Conservation (phyloP, 2,797 vertebrate genomes). For the Intellagama lesueurii region DNA sequence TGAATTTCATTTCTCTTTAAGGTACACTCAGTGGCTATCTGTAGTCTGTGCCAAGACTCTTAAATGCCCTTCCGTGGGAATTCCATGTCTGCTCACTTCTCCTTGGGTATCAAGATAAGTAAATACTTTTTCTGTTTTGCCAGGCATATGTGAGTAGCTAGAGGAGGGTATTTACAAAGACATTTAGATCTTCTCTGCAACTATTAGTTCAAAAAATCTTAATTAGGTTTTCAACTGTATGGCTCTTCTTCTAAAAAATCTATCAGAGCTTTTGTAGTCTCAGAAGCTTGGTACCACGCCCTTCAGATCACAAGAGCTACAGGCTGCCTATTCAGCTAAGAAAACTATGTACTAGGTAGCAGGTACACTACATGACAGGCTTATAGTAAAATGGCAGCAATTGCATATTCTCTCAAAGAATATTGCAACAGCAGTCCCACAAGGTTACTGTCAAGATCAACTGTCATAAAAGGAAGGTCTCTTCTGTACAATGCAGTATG, state of each 20-base stretch:
- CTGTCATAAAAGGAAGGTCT: background rate
- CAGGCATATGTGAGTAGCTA: background rate
- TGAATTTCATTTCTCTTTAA: background rate
- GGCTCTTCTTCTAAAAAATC: background rate
- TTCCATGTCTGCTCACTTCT: background rate
- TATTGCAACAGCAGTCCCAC: background rate
- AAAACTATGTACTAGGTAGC: background rate
- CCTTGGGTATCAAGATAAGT: background rate
- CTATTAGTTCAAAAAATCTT: conserved; percentile 1
- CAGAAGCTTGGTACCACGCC: background rate
- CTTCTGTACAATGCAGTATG: background rate
- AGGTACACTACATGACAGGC: background rate
- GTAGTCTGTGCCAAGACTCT: background rate
- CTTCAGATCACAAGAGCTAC: background rate
- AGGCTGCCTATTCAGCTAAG: background rate
- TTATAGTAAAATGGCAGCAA: background rate
- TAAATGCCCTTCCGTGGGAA: background rate
- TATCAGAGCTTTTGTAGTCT: background rate
- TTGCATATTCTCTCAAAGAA: background rate
- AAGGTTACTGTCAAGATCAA: too few relatives aligned
- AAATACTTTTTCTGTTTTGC: conserved; percentile 2
- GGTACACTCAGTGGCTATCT: background rate
- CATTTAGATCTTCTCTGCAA: background rate
- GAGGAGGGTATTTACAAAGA: background rate
- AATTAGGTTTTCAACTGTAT: background rate